Conservation (phyloP, 2,113 vertebrate species). For the Zosterops lateralis region DNA sequence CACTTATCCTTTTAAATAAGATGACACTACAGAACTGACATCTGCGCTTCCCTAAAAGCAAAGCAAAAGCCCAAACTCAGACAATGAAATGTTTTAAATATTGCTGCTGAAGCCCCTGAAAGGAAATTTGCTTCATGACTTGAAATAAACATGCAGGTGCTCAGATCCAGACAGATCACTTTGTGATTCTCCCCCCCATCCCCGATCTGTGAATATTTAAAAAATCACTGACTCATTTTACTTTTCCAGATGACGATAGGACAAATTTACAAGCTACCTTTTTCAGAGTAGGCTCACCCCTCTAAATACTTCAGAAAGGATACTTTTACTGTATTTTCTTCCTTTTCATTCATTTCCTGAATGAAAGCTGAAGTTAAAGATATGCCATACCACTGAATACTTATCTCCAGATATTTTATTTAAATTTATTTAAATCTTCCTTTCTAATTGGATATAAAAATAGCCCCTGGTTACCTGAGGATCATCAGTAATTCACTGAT, state of each 20-base stretch:
- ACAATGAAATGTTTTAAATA: background rate
- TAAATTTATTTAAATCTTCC: background rate
- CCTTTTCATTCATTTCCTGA: background rate
- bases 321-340: background rate
- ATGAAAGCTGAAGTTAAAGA: background rate
- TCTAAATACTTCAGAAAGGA: background rate
- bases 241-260: background rate
- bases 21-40: background rate
- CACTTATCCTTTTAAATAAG: background rate
- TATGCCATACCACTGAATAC: background rate
- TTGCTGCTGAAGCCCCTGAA: background rate
- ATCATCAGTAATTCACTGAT: background rate
- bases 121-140: background rate
- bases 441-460: conserved; percentile 12
- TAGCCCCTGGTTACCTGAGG: background rate
- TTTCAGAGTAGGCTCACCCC: background rate
- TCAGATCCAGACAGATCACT: background rate
- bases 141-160: background rate
- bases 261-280: background rate
- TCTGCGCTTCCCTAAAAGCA: background rate
- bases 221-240: background rate
- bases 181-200: background rate
- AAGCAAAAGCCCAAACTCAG: background rate
- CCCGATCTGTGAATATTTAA: background rate
- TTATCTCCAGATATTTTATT: background rate